phyloP scores from a whole-genome alignment of 2,113 vertebrate genomes.

The Ciconia boyciana region DNA sequence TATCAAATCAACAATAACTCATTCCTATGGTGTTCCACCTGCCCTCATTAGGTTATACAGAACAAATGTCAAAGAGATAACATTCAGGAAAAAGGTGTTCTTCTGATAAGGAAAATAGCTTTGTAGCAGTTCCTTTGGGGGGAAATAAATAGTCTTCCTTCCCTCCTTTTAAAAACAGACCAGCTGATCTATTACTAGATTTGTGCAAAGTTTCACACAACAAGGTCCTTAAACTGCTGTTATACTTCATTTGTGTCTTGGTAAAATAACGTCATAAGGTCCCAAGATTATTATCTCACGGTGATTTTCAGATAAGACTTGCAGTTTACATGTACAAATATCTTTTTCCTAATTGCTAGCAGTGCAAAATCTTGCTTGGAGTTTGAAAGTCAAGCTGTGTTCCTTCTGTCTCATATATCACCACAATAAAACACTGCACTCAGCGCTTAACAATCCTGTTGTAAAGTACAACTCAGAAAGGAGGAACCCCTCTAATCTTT shows the following conservation, averaged over 20 bases:
- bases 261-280: not conserved
- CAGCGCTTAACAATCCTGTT: not conserved
- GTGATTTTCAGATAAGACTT: conserved; percentile 14
- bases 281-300: conserved; percentile 19
- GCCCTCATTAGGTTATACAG: conserved; percentile 29
- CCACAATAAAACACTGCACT: not conserved
- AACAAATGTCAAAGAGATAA: conserved; percentile 60
- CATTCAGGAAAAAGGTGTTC: conserved; percentile 63
- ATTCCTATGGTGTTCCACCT: conserved; percentile 50
- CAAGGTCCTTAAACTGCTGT: not conserved
- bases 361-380: not conserved
- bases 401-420: not conserved
- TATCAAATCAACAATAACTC: conserved; percentile 49
- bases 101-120: conserved; percentile 59
- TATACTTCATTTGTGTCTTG: not conserved
- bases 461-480: not conserved
- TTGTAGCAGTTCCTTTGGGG: conserved; percentile 42
- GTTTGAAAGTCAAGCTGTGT: conserved; percentile 20
- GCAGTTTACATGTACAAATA: not conserved
- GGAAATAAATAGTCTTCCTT: conserved; percentile 58
- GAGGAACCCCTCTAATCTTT: not conserved
- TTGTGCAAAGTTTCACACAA: conserved; percentile 12
- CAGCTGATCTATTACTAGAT: conserved; percentile 33
- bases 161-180: conserved; percentile 53
- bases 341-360: not conserved